phyloP scores from a whole-genome alignment of 2,888 invertebrate species.

The Nezara viridula region DNA sequence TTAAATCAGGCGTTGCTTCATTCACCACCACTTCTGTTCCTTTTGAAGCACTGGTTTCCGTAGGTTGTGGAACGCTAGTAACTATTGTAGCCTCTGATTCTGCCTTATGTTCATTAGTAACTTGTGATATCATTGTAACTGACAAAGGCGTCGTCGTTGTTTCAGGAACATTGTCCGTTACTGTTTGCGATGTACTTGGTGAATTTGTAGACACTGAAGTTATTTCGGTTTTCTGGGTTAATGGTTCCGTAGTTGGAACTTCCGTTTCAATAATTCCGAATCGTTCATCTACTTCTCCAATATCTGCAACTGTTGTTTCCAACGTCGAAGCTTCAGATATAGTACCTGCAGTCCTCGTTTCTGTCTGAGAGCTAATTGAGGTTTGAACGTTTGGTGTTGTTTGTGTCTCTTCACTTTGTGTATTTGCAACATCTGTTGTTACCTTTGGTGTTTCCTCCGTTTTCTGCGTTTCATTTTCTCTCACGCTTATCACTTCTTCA shows the following conservation, averaged over 20 bases:
- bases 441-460: not conserved
- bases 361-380: not conserved
- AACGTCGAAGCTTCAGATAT: not conserved
- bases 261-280: constrained; percentile 57
- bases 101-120: not conserved
- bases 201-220: constrained; percentile 67
- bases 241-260: constrained; percentile 29
- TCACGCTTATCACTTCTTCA: not conserved
- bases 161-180: constrained; percentile 55
- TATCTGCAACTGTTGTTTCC: not conserved
- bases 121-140: constrained; percentile 53
- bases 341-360: not conserved
- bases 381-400: constrained; percentile 51
- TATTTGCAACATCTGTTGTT: constrained; percentile 52
- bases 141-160: constrained; percentile 55
- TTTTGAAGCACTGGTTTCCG: not conserved
- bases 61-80: not conserved
- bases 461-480: not conserved
- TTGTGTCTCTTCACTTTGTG: constrained; percentile 60
- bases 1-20: not conserved
- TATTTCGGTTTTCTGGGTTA: constrained; percentile 64
- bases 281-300: not conserved
- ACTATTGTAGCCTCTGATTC: not conserved
- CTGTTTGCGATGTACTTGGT: constrained; percentile 63
- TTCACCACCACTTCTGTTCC: constrained; percentile 48